These are phyloP conservation scores for Sceliomorpha sp. DNA, from an alignment of 2,888 invertebrate species.

Conservation along the genomic window DNA sequence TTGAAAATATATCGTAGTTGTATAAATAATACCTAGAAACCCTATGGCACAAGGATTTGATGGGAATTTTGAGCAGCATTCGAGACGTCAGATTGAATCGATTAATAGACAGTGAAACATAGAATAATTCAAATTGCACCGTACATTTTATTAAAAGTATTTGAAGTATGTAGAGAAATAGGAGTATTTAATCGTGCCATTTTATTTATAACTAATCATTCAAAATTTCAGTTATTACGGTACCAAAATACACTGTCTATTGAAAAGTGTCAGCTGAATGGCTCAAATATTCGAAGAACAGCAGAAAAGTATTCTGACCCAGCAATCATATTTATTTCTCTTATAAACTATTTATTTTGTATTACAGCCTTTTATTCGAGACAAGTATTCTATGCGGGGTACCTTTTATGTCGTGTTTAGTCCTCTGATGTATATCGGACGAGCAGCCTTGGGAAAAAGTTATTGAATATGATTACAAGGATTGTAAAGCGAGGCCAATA, in stretches of 20 bases:
- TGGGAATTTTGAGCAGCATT: not conserved
- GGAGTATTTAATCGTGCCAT: too few relatives aligned
- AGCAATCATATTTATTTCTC: conserved; percentile 15
- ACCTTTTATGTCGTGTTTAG: conserved; percentile 69
- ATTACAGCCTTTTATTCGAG: not conserved
- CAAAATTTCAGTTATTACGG: too few relatives aligned
- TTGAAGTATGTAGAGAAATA: too few relatives aligned
- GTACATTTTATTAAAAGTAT: not conserved
- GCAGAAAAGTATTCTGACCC: conserved; percentile 5
- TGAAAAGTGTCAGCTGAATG: too few relatives aligned
- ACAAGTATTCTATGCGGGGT: conserved; percentile 29
- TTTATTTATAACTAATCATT: too few relatives aligned
- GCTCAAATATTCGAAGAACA: not conserved
- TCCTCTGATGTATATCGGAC: conserved; percentile 76
- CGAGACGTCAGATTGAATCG: not conserved
- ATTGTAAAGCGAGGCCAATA: conserved; percentile 22
- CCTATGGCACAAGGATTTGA: conserved; percentile 12
- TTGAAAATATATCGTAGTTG: not conserved
- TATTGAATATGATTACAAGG: conserved; percentile 50
- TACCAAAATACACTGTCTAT: too few relatives aligned
- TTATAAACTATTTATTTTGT: conserved; percentile 22
- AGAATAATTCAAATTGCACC: not conserved
- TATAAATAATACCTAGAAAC: not conserved
- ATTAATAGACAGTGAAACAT: too few relatives aligned
- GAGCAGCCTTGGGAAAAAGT: conserved; percentile 71